Evolutionary conservation across 1,140 invertebrate species (phyloP).

Genomic region (Solen grandis): DNA sequence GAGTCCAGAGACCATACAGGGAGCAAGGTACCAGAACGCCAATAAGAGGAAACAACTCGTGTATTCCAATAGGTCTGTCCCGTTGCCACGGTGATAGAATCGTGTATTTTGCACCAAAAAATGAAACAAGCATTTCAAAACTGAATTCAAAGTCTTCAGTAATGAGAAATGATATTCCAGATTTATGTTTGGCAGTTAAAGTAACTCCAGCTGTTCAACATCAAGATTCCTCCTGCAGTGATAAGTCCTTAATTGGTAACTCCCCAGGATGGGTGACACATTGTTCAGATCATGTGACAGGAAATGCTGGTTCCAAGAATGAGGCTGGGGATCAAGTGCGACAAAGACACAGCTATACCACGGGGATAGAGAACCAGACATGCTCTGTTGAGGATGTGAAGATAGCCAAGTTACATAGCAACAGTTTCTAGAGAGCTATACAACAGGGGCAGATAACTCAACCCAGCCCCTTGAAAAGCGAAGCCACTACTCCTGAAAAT

Average conservation of each 20-base stretch:
- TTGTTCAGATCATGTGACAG: neutral
- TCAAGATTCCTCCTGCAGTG: neutral
- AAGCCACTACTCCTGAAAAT: constrained; percentile 16
- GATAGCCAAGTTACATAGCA: neutral
- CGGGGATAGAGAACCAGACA: neutral
- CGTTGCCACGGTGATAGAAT: neutral
- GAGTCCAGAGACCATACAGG: neutral
- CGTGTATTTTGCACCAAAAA: neutral
- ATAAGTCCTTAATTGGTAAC: neutral
- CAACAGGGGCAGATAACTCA: constrained; percentile 20
- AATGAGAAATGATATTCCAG: neutral
- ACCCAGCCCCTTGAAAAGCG: neutral
- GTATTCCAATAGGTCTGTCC: neutral
- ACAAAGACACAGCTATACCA: neutral
- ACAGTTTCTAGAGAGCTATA: constrained; percentile 44
- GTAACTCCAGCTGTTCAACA: neutral
- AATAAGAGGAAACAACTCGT: too few relatives aligned
- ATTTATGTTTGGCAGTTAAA: neutral
- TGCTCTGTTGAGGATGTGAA: neutral
- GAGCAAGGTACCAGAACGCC: neutral
- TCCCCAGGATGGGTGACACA: neutral
- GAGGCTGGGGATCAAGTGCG: neutral
- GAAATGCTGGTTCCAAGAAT: neutral
- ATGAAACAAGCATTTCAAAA: too few relatives aligned
- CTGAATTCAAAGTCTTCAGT: too few relatives aligned